Evolutionary conservation across 2,797 vertebrate genomes (phyloP), one percentile per base, ranked within the genome.

Genomic region (Nannoperca australis): DNA sequence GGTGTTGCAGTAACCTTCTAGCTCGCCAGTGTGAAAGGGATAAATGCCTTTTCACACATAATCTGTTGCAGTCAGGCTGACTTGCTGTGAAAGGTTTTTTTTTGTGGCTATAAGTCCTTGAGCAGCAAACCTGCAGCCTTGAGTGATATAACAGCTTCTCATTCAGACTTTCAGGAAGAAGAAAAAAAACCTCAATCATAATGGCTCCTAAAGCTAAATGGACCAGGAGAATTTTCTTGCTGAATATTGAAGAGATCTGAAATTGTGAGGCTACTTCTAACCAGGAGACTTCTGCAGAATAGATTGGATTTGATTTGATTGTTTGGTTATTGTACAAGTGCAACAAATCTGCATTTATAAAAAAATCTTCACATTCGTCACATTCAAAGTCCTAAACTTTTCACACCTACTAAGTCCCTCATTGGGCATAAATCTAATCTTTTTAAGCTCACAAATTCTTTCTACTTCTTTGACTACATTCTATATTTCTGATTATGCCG

Each of bases 81-180:
- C 51, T 78, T 30, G 3, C 30, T 47, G 38, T 82, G 79, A 90
- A 89, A 80, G 32, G 45, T 9, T 27, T 68, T 22, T 70, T 77
- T 86, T 77, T 83, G 65, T 82, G 72, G 78, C 61, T 61, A 62
- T 5, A 40, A 74, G 90, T 84, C 88, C 88, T 93, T 93, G 88
- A 93, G 85, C 83, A 42, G 69, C 71, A 70, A 86, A 83, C 63
- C 82, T 74, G 67, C 73, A 87, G 68, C 83, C 87, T 85, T 85
- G 66, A 76, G 60, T 74, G 76, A 87, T 75, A 79, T 67, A 89
- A 85, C 72, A 86, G 76, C 54, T 17, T 90, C 56, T 76, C 76
- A 81, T 89, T 90, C 59, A 76, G 68, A 36, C 58, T 22, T 70
- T 66, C 30, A 67, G 45, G 18, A 47, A 34, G 24, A n/a, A 68